A percentile compares a stretch with the other conserved stretches of the same genome.
Conservation (phyloP, 1,140 invertebrate genomes). For the Aphaenogaster ashmeadi region DNA sequence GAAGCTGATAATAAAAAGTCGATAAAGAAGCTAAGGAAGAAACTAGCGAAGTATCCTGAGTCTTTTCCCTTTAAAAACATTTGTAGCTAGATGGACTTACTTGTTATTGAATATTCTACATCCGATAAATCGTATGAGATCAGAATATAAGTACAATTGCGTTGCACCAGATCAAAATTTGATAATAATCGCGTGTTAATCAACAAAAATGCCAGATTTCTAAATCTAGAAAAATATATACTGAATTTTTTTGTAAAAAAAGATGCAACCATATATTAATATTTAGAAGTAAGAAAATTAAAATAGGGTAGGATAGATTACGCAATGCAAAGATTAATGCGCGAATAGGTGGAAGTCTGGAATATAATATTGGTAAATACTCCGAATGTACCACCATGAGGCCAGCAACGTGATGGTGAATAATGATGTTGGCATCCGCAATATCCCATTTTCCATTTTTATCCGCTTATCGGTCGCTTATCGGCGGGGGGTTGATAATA, state of each 20-base stretch:
- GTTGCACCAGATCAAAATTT: background rate
- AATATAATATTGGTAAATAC: background rate
- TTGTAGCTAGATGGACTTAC: background rate
- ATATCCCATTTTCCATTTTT: slow-evolving; percentile 53
- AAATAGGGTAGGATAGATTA: background rate
- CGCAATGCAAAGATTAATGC: background rate
- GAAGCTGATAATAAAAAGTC: slow-evolving; percentile 67
- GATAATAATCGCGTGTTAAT: background rate
- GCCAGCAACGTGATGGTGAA: background rate
- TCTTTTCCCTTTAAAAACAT: slow-evolving; percentile 19
- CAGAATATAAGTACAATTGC: background rate
- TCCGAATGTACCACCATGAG: background rate
- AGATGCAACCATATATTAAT: background rate
- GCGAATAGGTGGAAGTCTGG: background rate
- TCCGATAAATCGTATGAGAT: background rate
- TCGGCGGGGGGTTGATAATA: slow-evolving; percentile 50
- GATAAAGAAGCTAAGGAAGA: slow-evolving; percentile 61
- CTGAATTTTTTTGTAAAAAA: background rate
- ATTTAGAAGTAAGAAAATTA: background rate
- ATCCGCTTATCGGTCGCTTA: slow-evolving; percentile 31
- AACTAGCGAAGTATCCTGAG: background rate
- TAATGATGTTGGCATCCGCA: slow-evolving; percentile 14
- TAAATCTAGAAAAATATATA: background rate
- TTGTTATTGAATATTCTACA: background rate
- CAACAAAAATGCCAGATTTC: background rate